Evolutionary conservation across 1,140 invertebrate genomes (phyloP).

Genomic region (Sinella curviseta): DNA sequence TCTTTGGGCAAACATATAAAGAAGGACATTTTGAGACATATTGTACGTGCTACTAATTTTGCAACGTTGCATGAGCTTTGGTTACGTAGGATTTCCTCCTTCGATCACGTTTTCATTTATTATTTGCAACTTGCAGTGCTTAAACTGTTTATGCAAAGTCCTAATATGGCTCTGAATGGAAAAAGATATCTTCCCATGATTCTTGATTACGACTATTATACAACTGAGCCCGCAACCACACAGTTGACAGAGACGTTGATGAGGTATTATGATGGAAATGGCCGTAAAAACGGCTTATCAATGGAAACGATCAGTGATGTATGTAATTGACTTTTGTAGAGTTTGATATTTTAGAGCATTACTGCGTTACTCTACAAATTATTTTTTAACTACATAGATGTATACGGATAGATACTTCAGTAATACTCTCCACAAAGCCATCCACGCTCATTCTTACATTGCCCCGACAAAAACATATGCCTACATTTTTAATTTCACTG

Average conservation of each 20-base stretch:
- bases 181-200: slow-evolving; percentile 28
- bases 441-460: slow-evolving; percentile 31
- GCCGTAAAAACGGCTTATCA: not conserved
- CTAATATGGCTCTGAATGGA: slow-evolving; percentile 25
- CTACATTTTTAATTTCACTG: slow-evolving; percentile 41
- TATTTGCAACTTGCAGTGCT: not conserved
- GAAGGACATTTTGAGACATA: slow-evolving; percentile 29
- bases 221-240: not conserved
- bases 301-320: slow-evolving; percentile 21
- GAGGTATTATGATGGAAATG: slow-evolving; percentile 28
- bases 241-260: slow-evolving; percentile 28
- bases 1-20: slow-evolving; percentile 7
- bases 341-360: not conserved
- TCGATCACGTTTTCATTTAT: no score
- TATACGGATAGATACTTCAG: slow-evolving; percentile 37
- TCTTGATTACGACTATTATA: slow-evolving; percentile 33
- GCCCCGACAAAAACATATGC: slow-evolving; percentile 35
- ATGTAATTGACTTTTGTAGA: not conserved
- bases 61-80: no score
- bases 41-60: not conserved
- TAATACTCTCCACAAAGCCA: slow-evolving; percentile 21
- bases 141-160: slow-evolving; percentile 23
- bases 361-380: no score
- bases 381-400: slow-evolving; percentile 25
- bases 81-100: no score